Evolutionary conservation across 2,113 vertebrate species (phyloP).

Genomic region (Dinomys branickii): DNA sequence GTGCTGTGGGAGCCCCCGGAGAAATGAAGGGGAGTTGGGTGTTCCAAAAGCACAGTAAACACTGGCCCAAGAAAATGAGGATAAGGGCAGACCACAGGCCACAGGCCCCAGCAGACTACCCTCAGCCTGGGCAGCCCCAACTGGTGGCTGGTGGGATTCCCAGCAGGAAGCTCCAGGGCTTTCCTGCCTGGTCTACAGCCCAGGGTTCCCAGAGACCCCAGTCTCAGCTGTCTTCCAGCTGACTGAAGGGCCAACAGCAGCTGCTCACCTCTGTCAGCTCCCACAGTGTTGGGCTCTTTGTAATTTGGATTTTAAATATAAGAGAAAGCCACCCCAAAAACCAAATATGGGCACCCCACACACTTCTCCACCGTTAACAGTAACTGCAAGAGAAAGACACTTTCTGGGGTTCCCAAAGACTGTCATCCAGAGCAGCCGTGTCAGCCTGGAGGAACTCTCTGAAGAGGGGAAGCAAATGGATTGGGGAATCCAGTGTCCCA

Average conservation of each 20-base stretch:
- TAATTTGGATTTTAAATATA: background rate
- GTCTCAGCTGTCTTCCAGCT: background rate
- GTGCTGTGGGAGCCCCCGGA: background rate
- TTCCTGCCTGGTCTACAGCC: background rate
- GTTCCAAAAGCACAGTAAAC: background rate
- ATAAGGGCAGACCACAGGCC: background rate
- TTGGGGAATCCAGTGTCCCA: background rate
- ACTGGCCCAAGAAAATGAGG: background rate
- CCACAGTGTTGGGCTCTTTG: background rate
- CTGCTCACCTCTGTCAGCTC: slow-evolving; percentile 9
- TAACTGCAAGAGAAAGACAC: slow-evolving; percentile 18
- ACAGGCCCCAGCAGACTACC: background rate
- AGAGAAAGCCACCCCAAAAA: slow-evolving; percentile 43
- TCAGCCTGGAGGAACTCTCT: background rate
- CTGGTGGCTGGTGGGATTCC: background rate
- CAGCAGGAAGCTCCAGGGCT: background rate
- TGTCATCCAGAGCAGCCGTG: background rate
- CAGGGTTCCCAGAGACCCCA: background rate
- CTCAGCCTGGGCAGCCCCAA: background rate
- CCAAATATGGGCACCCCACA: background rate
- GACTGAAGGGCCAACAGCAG: background rate
- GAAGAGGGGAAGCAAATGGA: background rate
- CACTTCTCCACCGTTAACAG: slow-evolving; percentile 1
- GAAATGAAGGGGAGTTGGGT: background rate
- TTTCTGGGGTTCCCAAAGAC: background rate